Percentiles rank a stretch among this genome's conserved stretches.
Conservation (phyloP, 1,140 invertebrate genomes). For the Bombus ignitus region DNA sequence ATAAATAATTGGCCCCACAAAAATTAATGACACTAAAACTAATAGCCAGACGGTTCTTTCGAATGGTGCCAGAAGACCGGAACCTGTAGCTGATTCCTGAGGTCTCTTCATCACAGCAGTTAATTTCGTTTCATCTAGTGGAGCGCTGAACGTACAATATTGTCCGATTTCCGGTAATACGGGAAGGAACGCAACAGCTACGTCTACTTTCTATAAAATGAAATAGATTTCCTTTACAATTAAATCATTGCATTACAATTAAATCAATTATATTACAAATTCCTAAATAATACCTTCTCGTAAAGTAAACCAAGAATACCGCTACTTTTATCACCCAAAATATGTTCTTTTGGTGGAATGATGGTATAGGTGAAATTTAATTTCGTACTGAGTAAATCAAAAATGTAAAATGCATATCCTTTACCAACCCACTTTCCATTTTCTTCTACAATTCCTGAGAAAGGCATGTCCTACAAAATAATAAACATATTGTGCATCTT, state of each 20-base stretch:
- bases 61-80: slow-evolving; percentile 92
- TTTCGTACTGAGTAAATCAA: slow-evolving; percentile 87
- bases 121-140: slow-evolving; percentile 89
- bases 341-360: slow-evolving; percentile 84
- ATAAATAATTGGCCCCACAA: slow-evolving; percentile 91
- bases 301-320: slow-evolving; percentile 85
- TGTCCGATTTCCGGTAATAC: slow-evolving; percentile 84
- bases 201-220: slow-evolving; percentile 86
- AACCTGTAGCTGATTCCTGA: slow-evolving; percentile 90
- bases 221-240: background rate
- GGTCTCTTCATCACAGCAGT: slow-evolving; percentile 91
- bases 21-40: slow-evolving; percentile 87
- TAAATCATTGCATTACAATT: background rate
- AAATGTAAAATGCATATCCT: slow-evolving; percentile 88
- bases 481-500: background rate
- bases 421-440: slow-evolving; percentile 84
- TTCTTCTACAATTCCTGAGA: slow-evolving; percentile 74
- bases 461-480: slow-evolving; percentile 74
- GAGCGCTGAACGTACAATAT: slow-evolving; percentile 85
- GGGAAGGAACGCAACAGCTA: slow-evolving; percentile 90
- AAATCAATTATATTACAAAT: background rate
- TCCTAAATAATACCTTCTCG: slow-evolving; percentile 82
- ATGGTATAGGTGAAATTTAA: slow-evolving; percentile 90
- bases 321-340: slow-evolving; percentile 83
- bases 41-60: slow-evolving; percentile 89